A percentile compares a stretch with the other conserved stretches of the same genome.
Conservation (phyloP, 2,888 invertebrate genomes). For the Onchidella celtica region DNA sequence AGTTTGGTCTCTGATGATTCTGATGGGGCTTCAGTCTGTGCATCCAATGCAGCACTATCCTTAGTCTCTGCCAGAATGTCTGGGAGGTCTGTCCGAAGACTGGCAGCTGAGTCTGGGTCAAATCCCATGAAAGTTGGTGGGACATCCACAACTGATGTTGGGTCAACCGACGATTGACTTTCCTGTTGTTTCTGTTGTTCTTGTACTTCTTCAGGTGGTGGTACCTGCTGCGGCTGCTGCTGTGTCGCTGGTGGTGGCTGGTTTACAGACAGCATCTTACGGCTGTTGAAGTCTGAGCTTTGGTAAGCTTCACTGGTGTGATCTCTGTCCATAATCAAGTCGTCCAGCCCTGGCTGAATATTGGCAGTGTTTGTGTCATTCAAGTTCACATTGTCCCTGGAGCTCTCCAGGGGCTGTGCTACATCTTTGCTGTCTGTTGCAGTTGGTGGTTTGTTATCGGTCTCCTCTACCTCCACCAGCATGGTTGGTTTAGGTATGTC, state of each 20-base stretch:
- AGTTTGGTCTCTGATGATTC: neutral
- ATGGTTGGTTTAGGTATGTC: neutral
- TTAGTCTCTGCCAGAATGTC: neutral
- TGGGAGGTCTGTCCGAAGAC: neutral
- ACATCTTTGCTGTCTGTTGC: too few relatives aligned
- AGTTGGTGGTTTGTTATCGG: neutral
- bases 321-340: slow-evolving; percentile 3
- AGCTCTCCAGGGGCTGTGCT: neutral
- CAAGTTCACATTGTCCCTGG: neutral
- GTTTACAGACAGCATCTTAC: slow-evolving; percentile 51
- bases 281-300: slow-evolving; percentile 49
- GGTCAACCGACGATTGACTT: neutral
- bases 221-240: neutral
- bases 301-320: slow-evolving; percentile 38
- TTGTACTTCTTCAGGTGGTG: neutral
- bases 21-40: neutral
- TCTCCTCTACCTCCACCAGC: neutral
- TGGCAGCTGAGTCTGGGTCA: neutral
- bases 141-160: slow-evolving; percentile 4
- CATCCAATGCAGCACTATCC: neutral
- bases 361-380: neutral
- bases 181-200: neutral
- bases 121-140: neutral
- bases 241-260: slow-evolving; percentile 26
- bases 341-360: neutral